Percentiles rank a stretch among this genome's conserved stretches.
These are phyloP conservation scores for Fukomys damarensis DNA, from an alignment of 2,113 vertebrate genomes.

Conservation along the genomic window DNA sequence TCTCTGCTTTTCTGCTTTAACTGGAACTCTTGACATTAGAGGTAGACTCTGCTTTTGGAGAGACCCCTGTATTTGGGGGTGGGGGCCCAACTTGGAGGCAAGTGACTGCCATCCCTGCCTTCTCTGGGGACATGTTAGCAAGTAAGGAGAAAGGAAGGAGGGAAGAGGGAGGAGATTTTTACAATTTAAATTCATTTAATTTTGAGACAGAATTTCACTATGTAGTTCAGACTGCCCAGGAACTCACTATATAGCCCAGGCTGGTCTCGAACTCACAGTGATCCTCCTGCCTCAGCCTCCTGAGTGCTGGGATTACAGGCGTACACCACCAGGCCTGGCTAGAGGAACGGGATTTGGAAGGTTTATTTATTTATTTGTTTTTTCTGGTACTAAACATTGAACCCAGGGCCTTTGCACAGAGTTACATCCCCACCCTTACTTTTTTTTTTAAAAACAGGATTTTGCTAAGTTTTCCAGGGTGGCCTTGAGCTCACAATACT, in stretches of 20 bases:
- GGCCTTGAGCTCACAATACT: not conserved
- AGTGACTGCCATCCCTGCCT: not conserved
- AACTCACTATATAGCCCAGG: too few species aligned
- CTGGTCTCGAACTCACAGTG: too few species aligned
- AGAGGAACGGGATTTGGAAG: constrained; percentile 48
- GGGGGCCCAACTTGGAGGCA: not conserved
- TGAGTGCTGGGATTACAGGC: too few species aligned
- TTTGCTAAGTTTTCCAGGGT: not conserved
- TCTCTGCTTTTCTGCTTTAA: constrained; percentile 28
- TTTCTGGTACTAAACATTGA: not conserved
- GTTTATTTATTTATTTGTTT: not conserved
- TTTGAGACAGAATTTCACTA: too few species aligned
- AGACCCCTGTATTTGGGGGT: not conserved
- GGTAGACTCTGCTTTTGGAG: not conserved
- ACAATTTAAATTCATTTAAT: too few species aligned
- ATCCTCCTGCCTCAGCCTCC: too few species aligned
- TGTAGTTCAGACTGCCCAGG: too few species aligned
- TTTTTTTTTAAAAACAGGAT: not conserved
- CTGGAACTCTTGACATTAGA: not conserved
- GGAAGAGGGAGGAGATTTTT: too few species aligned
- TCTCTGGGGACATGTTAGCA: not conserved
- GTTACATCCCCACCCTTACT: not conserved
- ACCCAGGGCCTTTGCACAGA: not conserved
- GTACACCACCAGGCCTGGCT: too few species aligned
- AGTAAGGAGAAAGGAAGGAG: not conserved